Percentiles rank a stretch among this genome's conserved stretches.
phyloP scores from a whole-genome alignment of 2,797 vertebrate genomes.

The Lagocephalus sceleratus region DNA sequence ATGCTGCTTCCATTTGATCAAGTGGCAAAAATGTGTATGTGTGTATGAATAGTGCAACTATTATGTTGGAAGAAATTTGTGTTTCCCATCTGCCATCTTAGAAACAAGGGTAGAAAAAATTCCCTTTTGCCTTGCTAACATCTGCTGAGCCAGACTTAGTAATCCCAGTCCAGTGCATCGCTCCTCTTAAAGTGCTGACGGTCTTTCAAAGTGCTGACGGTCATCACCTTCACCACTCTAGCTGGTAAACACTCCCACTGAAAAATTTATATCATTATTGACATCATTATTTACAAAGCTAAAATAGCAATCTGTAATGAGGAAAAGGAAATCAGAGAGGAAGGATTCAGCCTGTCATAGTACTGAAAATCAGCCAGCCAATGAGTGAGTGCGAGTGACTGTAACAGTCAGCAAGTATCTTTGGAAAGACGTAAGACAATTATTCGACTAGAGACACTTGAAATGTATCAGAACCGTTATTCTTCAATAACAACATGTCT shows the following conservation, averaged over 20 bases:
- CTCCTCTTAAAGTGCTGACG: conserved; percentile 29
- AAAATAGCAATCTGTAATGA: no score
- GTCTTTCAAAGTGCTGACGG: no score
- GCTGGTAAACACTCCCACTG: conserved; percentile 2
- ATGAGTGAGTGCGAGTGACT: no score
- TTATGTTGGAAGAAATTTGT: conserved; percentile 31
- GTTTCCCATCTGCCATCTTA: conserved; percentile 36
- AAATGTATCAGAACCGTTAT: no score
- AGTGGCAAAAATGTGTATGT: conserved; percentile 14
- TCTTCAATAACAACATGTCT: no score
- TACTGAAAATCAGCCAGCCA: no score
- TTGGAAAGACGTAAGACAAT: no score
- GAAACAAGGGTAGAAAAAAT: conserved; percentile 18
- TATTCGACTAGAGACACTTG: no score
- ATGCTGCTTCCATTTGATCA: conserved; percentile 2
- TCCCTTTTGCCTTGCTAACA: conserved; percentile 25
- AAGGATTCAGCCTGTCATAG: no score
- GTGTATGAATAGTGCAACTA: conserved; percentile 34
- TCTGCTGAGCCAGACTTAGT: conserved; percentile 33
- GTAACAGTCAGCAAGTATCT: no score
- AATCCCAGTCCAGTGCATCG: conserved; percentile 25
- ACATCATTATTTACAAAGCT: no score
- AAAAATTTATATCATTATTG: not conserved
- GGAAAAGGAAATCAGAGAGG: no score
- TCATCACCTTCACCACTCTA: conserved; percentile 16